A percentile compares a stretch with the other conserved stretches of the same genome.
phyloP scores from a whole-genome alignment of 2,888 invertebrate species.

The Hirtodrosophila histrioides region DNA sequence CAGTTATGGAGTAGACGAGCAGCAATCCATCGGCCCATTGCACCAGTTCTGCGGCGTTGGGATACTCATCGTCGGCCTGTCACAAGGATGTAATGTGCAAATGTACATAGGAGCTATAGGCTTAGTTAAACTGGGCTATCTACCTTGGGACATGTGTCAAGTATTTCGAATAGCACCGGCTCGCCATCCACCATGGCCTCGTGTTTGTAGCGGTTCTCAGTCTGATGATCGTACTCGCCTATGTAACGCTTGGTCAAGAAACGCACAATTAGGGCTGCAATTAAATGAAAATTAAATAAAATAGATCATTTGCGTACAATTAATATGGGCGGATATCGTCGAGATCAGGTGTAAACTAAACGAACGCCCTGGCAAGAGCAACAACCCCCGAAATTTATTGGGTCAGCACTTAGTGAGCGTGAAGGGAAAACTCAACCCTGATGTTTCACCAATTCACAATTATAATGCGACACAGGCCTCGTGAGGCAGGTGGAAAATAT shows the following conservation, averaged over 20 bases:
- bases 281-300: constrained; percentile 60
- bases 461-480: constrained; percentile 26
- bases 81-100: neutral
- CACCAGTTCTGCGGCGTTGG: constrained; percentile 88
- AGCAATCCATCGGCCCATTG: constrained; percentile 96
- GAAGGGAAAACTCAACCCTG: constrained; percentile 29
- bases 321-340: constrained; percentile 39
- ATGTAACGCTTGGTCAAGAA: constrained; percentile 97
- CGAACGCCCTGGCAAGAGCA: constrained; percentile 48
- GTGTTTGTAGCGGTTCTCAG: constrained; percentile 96
- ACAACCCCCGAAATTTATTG: constrained; percentile 56
- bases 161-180: constrained; percentile 94
- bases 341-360: constrained; percentile 68
- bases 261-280: constrained; percentile 92
- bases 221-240: constrained; percentile 97
- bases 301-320: constrained; percentile 27
- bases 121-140: constrained; percentile 9
- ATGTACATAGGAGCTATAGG: neutral
- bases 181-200: constrained; percentile 95
- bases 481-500: constrained; percentile 61
- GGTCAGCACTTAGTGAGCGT: constrained; percentile 74
- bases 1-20: constrained; percentile 95
- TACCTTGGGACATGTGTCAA: constrained; percentile 91
- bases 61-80: constrained; percentile 90
- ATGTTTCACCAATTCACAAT: constrained; percentile 27